Conservation (phyloP, 2,888 invertebrate genomes). For the Thymelicus acteon region DNA sequence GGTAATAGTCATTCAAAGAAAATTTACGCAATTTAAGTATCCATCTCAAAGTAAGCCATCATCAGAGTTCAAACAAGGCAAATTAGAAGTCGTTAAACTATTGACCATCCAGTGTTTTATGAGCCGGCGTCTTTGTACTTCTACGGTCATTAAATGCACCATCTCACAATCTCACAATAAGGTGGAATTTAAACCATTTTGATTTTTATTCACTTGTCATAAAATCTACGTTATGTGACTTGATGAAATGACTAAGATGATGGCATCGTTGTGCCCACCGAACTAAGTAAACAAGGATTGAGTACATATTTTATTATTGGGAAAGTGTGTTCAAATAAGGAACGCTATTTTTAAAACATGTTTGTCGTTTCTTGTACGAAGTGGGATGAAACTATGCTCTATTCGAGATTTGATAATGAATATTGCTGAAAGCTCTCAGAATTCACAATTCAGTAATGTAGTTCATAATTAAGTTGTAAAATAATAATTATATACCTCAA, state of each 20-base stretch:
- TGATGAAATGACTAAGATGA: neutral
- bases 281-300: conserved; percentile 21
- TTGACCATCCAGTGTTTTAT: conserved; percentile 40
- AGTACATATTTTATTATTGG: conserved; percentile 18
- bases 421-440: no score
- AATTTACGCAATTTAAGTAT: conserved; percentile 11
- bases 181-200: neutral
- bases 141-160: conserved; percentile 29
- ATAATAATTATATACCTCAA: no score
- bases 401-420: no score
- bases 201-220: neutral
- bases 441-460: no score
- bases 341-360: conserved; percentile 3
- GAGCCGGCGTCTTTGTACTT: conserved; percentile 40
- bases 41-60: conserved; percentile 36
- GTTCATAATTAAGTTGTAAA: no score
- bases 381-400: no score
- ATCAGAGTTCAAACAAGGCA: conserved; percentile 29
- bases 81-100: conserved; percentile 43
- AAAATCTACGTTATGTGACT: neutral
- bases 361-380: neutral
- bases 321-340: conserved; percentile 14
- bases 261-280: neutral
- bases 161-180: conserved; percentile 2
- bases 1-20: neutral